A percentile compares a stretch with the other conserved stretches of the same genome.
phyloP scores from a whole-genome alignment of 2,113 vertebrate genomes.

The Numenius arquata region DNA sequence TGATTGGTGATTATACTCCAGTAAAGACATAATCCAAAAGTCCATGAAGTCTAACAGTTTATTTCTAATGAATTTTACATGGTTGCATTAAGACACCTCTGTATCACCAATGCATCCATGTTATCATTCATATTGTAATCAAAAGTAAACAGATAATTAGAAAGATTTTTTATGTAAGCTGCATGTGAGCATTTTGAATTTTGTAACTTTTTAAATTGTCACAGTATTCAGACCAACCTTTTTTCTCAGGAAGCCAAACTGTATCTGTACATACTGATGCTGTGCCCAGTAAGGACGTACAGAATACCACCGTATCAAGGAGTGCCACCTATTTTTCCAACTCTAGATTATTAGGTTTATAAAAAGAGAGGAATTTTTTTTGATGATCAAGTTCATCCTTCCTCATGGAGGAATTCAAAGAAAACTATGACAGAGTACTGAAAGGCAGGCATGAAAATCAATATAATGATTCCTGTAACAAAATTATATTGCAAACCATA shows the following conservation, averaged over 20 bases:
- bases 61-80: neutral
- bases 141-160: neutral
- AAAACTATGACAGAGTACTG: neutral
- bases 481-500: neutral
- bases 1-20: neutral
- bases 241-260: neutral
- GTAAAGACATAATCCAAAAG: neutral
- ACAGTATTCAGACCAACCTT: rapidly evolving
- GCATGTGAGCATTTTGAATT: neutral
- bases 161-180: neutral
- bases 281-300: no score
- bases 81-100: neutral
- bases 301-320: neutral
- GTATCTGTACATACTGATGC: neutral
- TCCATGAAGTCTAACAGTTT: neutral
- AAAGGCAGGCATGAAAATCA: neutral
- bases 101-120: neutral
- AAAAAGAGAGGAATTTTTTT: neutral
- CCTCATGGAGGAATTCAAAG: neutral
- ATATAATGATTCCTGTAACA: neutral
- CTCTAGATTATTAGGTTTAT: neutral
- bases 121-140: neutral
- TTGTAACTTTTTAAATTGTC: neutral
- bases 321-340: neutral
- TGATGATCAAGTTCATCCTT: neutral